Base-by-base conservation (phyloP, 2,888 invertebrate genomes). In the Caenorhabditis wallacei region DNA sequence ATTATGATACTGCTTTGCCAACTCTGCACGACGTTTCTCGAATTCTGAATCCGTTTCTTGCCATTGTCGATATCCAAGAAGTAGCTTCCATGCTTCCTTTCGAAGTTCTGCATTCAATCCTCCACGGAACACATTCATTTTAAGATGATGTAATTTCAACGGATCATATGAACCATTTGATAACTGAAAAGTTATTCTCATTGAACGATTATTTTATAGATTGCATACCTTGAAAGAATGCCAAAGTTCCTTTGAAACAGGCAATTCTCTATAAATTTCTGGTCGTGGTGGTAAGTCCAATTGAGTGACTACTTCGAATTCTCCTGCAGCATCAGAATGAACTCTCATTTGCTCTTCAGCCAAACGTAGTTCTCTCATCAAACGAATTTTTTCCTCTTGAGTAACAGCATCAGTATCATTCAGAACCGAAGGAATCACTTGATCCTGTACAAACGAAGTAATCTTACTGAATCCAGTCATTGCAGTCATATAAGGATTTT, bases 31-130 rank as follows among this genome's bases (percentile, higher is more conserved):
- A 43, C 95, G 92, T 85, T 94, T 94, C 84, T 94, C 94, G 75
- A 96, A 94, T 89, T 96, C 95, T 13, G 94, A 92, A 66, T 94
- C 94, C 0, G 95, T 95, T 88, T 95, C 95, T 81, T 95, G 94
- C 96, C 97, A 97, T 0, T 95, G 95, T 91, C 95, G 95, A 92
- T 96, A 97, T 88, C 95, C 95, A 0, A 99, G 94, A 3, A 99
- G 94, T 92, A 95, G 98, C 92, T 97, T 98, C 98, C 98, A 99
- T 0, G 97, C 96, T 89, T 96, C 95, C 18, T 94, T 94, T 18
- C 97, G 94, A 83, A 97, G 94, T 18, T 88, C 85, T 8, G 84
- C 78, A 24, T 80, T 85, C n/a, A 90, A 26, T 56, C 90, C 85
- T 43, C 88, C 86, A 30, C 88, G 72, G 72, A 88, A 88, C 1